phyloP scores from a whole-genome alignment of 2,888 invertebrate genomes.

The Suillia variegata region DNA sequence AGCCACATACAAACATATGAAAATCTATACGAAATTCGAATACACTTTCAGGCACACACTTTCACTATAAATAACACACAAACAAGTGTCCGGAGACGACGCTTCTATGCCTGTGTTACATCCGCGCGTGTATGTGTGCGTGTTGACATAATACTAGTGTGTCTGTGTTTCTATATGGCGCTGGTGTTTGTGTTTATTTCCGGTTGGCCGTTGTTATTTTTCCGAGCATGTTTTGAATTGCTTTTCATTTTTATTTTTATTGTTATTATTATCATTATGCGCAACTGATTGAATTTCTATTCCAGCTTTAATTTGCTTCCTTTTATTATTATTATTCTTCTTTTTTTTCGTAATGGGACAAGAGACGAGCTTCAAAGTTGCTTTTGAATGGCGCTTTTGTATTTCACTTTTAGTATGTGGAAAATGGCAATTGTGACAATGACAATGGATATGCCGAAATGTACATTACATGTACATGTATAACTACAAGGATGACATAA shows the following conservation, averaged over 20 bases:
- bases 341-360: too few species aligned
- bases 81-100: slow-evolving; percentile 14
- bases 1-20: too few species aligned
- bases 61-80: slow-evolving; percentile 11
- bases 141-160: too few species aligned
- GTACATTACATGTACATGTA: too few species aligned
- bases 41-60: background rate
- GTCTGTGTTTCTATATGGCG: background rate
- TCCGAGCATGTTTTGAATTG: slow-evolving; percentile 13
- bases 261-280: background rate
- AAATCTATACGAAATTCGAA: background rate
- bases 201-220: slow-evolving; percentile 8
- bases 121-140: background rate
- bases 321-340: too few species aligned
- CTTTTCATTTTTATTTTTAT: background rate
- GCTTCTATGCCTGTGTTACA: background rate
- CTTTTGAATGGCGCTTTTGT: too few species aligned
- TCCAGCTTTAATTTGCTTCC: background rate
- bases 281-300: background rate
- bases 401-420: too few species aligned
- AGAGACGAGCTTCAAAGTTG: too few species aligned
- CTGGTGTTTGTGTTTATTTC: slow-evolving; percentile 8
- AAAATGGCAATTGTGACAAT: too few species aligned
- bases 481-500: too few species aligned
- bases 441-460: too few species aligned